phyloP scores from a whole-genome alignment of 2,113 vertebrate genomes.

The Pelecanus crispus region DNA sequence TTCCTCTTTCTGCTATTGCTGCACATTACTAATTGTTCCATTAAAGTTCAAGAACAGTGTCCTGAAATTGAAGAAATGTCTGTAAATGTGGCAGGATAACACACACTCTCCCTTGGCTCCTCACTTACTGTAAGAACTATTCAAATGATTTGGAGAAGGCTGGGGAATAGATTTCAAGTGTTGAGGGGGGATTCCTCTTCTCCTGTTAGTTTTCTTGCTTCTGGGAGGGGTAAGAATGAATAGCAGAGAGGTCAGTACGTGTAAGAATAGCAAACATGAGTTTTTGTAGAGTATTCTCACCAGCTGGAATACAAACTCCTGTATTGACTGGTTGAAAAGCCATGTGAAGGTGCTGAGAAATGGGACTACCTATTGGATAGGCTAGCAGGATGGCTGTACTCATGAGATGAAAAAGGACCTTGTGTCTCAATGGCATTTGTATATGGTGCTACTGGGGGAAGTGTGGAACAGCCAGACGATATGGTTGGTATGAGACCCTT shows the following conservation, averaged over 20 bases:
- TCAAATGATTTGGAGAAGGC: neutral
- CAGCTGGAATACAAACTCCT: neutral
- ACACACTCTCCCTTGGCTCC: neutral
- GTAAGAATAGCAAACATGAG: neutral
- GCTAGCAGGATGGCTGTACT: neutral
- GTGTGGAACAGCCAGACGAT: too few relatives aligned
- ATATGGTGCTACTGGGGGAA: too few relatives aligned
- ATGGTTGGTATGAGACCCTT: too few relatives aligned
- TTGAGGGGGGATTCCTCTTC: neutral
- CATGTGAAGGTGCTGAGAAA: neutral
- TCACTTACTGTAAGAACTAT: neutral
- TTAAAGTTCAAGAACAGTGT: neutral
- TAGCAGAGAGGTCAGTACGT: neutral
- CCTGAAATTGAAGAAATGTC: neutral
- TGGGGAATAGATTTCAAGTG: neutral
- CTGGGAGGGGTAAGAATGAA: neutral
- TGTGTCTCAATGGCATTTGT: neutral
- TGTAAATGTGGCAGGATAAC: neutral
- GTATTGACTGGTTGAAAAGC: neutral
- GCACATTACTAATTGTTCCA: neutral
- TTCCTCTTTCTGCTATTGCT: neutral
- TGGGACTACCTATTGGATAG: neutral
- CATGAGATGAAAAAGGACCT: neutral
- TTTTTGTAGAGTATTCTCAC: neutral
- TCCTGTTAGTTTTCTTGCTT: neutral